phyloP scores from a whole-genome alignment of 2,797 vertebrate species.

The Astyanax mexicanus region DNA sequence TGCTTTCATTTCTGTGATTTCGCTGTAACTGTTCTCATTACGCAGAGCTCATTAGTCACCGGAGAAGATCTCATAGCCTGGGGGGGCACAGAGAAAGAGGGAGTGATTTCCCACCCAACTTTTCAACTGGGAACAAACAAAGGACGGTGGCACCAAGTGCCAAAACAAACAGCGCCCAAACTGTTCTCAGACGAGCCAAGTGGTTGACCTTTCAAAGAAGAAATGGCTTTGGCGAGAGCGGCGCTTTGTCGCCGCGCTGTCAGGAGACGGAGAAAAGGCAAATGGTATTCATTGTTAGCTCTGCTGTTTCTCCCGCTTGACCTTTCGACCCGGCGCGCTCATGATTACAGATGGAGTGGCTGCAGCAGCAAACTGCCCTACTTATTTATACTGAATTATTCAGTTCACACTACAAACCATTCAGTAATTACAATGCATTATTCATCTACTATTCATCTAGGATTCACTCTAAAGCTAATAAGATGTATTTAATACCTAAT shows the following conservation, averaged over 20 bases:
- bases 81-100: not conserved
- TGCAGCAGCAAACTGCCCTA: not conserved
- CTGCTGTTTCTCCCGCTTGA: constrained; percentile 35
- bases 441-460: too few species aligned
- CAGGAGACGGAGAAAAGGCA: constrained; percentile 32
- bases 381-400: not conserved
- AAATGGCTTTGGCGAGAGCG: not conserved
- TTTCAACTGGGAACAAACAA: constrained; percentile 36
- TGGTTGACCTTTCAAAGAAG: not conserved
- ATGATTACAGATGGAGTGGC: constrained; percentile 41
- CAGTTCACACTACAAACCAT: too few species aligned
- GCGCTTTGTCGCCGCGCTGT: constrained; percentile 21
- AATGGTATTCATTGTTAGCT: constrained; percentile 29
- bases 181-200: constrained; percentile 1
- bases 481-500: too few species aligned
- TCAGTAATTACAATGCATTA: too few species aligned
- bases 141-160: constrained; percentile 33
- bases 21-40: constrained; percentile 54
- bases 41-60: constrained; percentile 46
- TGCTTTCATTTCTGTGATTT: constrained; percentile 53
- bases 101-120: constrained; percentile 43
- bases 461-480: too few species aligned
- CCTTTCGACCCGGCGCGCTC: constrained; percentile 38
- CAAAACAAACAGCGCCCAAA: constrained; percentile 46
- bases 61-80: constrained; percentile 34